Conservation (phyloP, 1,140 invertebrate species). For the Dicyema japonicum region DNA sequence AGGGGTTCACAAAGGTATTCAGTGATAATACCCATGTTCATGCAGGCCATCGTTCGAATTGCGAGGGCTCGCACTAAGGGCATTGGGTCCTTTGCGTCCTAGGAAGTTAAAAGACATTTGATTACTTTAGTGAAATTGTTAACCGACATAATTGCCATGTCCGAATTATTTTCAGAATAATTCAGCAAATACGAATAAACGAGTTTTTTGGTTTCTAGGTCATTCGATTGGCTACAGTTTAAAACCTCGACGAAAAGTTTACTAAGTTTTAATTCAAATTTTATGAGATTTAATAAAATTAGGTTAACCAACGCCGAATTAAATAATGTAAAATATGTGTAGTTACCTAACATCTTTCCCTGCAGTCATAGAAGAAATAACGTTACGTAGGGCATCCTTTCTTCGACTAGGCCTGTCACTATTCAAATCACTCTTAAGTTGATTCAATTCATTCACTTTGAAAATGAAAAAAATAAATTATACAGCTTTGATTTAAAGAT, state of each 20-base stretch:
- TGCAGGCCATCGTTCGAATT: constrained; percentile 96
- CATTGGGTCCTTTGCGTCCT: constrained; percentile 99
- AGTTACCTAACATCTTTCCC: constrained; percentile 34
- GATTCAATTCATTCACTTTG: no score
- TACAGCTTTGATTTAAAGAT: no score
- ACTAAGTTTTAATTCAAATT: constrained; percentile 11
- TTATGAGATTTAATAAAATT: constrained; percentile 1
- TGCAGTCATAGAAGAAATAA: constrained; percentile 98
- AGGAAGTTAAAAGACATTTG: constrained; percentile 4
- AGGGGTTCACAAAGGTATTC: constrained; percentile 95
- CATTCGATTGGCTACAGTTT: constrained; percentile 99
- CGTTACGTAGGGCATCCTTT: constrained; percentile 96
- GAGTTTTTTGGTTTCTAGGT: constrained; percentile 88
- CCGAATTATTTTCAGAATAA: constrained; percentile 96
- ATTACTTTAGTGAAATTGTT: constrained; percentile 99
- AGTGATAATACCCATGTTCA: constrained; percentile 95
- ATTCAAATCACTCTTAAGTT: constrained; percentile 87
- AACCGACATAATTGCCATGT: constrained; percentile 99
- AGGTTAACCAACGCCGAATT: neutral
- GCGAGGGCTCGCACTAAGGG: constrained; percentile 84
- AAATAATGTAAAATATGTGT: neutral
- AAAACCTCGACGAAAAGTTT: constrained; percentile 92
- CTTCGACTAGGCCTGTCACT: constrained; percentile 99
- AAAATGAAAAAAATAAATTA: no score
- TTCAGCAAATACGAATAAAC: constrained; percentile 99